Evolutionary conservation across 2,888 invertebrate species (phyloP), one percentile per base, ranked within the genome.

Genomic region (Melangyna quadrimaculata): DNA sequence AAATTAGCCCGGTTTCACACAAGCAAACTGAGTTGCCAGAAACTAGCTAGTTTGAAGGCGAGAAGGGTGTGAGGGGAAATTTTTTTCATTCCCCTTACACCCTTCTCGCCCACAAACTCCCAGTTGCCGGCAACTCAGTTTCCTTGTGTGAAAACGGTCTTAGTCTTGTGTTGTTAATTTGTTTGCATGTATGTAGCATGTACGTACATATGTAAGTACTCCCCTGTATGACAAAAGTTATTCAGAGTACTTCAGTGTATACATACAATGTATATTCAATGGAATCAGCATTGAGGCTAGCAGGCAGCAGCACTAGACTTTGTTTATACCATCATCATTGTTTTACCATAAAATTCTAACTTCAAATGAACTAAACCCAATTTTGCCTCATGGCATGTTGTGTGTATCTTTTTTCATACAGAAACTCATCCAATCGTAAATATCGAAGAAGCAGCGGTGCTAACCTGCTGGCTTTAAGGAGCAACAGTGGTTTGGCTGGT

Each of bases 381-480:
- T 27, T 29, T 17, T 6, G n/a, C 27, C 9, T 17, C 12, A 6
- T 19, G 24, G 10, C 9, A 43, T 57, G 17, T 57, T 6, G 1
- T 14, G 8, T 27, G 12, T 63, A 29, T 17, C 10, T 40, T 57
- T 35, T 79, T 32, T 77, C 29, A 88, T 89, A 32, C 88, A 92
- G 92, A 87, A 92, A 91, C 87, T 89, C 89, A 69, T 89, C 89
- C 78, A 91, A 90, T 88, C 91, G 91, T 83, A 92, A 92, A 88
- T 91, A 89, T 87, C 92, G 92, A 5, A 90, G 91, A 37, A 86
- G 86, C 51, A 86, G 86, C 5, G 86, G 81, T 0, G 37, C 43
- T n/a, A 80, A 86, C 53, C 48, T 86, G 3, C 29, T 77, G 22
- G 43, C 80, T 22, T 63, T 86, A 19, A 73, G 86, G 10, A 86